Percentiles rank a stretch among this genome's conserved stretches.
phyloP scores from a whole-genome alignment of 2,888 invertebrate genomes.

The Eupsilia transversa region DNA sequence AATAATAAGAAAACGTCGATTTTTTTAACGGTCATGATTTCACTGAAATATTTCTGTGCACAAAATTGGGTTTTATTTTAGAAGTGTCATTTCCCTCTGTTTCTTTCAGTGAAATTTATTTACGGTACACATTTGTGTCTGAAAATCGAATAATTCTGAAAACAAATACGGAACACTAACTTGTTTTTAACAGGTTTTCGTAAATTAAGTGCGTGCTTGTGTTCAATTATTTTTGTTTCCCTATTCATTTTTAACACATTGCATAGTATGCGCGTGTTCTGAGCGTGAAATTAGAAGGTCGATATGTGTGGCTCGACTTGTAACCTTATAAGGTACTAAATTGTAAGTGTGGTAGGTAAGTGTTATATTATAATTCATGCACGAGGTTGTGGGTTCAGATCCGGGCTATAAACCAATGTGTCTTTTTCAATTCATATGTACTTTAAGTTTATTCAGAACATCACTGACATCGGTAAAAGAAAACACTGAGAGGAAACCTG shows the following conservation, averaged over 20 bases:
- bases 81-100: neutral
- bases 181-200: constrained; percentile 35
- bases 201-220: constrained; percentile 41
- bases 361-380: neutral
- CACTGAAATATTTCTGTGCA: constrained; percentile 15
- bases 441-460: neutral
- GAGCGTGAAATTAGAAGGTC: constrained; percentile 49
- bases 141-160: constrained; percentile 11
- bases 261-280: constrained; percentile 16
- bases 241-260: constrained; percentile 46
- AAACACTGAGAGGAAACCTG: too few relatives aligned
- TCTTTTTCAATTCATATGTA: neutral
- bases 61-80: constrained; percentile 2
- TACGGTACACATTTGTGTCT: neutral
- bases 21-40: constrained; percentile 15
- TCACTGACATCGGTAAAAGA: neutral
- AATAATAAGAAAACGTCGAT: neutral
- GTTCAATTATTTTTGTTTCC: constrained; percentile 45
- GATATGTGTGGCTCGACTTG: constrained; percentile 4
- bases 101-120: neutral
- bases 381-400: too few relatives aligned
- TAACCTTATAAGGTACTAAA: constrained; percentile 23
- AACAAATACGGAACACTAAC: constrained; percentile 45
- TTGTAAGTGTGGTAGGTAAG: neutral
- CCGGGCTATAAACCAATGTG: too few relatives aligned